Evolutionary conservation across 2,113 vertebrate genomes (phyloP).

Genomic region (Callithrix jacchus): DNA sequence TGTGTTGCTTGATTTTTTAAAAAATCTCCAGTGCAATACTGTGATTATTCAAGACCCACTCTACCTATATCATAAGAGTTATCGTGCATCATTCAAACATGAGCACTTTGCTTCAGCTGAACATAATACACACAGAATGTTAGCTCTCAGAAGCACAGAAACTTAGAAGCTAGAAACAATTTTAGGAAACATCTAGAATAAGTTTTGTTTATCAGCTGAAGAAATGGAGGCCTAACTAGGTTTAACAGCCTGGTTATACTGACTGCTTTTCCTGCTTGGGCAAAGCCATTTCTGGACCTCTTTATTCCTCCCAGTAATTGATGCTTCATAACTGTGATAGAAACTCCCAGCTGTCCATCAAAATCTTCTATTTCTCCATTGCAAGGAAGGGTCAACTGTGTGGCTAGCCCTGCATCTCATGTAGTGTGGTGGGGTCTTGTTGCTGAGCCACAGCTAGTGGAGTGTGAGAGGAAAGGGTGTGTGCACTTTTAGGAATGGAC

Average conservation of each 20-base stretch:
- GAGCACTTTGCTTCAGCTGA: not conserved
- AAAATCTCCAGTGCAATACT: not conserved
- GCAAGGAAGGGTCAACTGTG: not conserved
- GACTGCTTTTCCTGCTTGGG: not conserved
- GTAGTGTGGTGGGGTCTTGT: not conserved
- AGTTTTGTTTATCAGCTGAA: not conserved
- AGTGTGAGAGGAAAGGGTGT: not conserved
- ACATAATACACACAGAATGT: not conserved
- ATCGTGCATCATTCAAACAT: not conserved
- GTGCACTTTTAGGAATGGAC: not conserved
- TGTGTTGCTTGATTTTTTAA: not conserved
- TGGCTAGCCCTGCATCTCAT: not conserved
- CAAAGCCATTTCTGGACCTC: not conserved
- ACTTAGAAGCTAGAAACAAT: not conserved
- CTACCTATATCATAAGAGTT: not conserved
- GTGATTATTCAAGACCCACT: not conserved
- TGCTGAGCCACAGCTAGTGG: not conserved
- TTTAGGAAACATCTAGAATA: not conserved
- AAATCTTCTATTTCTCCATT: not conserved
- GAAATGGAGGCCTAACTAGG: not conserved
- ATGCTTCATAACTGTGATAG: not conserved
- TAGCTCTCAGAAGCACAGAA: not conserved
- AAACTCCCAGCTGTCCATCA: not conserved
- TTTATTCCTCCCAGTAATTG: not conserved
- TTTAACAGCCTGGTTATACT: not conserved